These are phyloP conservation scores for Drosophila rhopaloa DNA, from an alignment of 1,140 invertebrate genomes.

Conservation along the genomic window DNA sequence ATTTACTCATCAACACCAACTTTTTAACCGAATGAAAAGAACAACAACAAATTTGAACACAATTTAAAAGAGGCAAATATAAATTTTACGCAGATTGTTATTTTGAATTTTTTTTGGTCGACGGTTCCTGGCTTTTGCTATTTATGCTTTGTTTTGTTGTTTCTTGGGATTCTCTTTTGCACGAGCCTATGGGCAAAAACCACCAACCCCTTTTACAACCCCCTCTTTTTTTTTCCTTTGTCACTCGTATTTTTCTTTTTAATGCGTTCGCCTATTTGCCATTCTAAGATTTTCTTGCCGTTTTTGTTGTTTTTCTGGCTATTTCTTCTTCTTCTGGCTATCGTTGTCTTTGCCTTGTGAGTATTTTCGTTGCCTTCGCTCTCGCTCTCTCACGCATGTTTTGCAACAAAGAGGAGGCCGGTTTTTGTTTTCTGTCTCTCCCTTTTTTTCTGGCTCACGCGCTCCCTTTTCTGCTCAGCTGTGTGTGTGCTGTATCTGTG, in stretches of 20 bases:
- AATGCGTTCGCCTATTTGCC: slow-evolving; percentile 30
- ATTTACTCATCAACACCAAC: slow-evolving; percentile 7
- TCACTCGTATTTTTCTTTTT: slow-evolving; percentile 21
- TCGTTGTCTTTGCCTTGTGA: slow-evolving; percentile 46
- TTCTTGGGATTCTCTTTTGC: slow-evolving; percentile 15
- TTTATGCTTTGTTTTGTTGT: slow-evolving; percentile 26
- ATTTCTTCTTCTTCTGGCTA: slow-evolving; percentile 28
- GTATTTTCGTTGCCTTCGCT: slow-evolving; percentile 46
- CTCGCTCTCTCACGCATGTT: slow-evolving; percentile 69
- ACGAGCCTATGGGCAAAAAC: slow-evolving; percentile 39
- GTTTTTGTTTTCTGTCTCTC: slow-evolving; percentile 47
- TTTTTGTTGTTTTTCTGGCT: slow-evolving; percentile 47
- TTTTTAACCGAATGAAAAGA: background rate
- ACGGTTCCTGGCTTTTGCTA: slow-evolving; percentile 34
- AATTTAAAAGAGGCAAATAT: background rate
- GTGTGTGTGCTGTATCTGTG: slow-evolving; percentile 14
- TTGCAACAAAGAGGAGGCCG: slow-evolving; percentile 63
- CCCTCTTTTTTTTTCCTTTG: slow-evolving; percentile 3
- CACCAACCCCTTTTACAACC: slow-evolving; percentile 12
- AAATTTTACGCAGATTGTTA: slow-evolving; percentile 3
- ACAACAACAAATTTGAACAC: slow-evolving; percentile 17
- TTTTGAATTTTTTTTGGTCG: slow-evolving; percentile 22
- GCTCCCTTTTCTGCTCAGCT: slow-evolving; percentile 21
- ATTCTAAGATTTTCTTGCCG: slow-evolving; percentile 43
- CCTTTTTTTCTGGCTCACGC: slow-evolving; percentile 25